Base-by-base conservation (phyloP, 2,888 invertebrate species). In the Drepana falcataria region DNA sequence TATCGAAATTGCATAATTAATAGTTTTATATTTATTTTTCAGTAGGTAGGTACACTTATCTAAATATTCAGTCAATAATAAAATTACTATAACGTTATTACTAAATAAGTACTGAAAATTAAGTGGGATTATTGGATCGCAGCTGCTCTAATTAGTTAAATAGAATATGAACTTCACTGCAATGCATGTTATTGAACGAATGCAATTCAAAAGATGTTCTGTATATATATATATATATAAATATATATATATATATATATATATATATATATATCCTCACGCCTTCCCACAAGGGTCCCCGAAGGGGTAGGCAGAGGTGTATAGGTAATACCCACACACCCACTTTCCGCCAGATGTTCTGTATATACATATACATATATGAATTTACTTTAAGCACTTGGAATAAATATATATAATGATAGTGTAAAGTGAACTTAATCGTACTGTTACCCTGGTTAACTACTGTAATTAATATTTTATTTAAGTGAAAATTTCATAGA, bases 41-140 rank as follows among this genome's bases (percentile, higher is more conserved):
- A 69, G 73, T 68, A 73, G 79, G 66, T 66, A 74, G 79, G 66
- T 66, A 74, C 71, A 79, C 87, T 87, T 87, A 87, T 75, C 80
- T 83, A 87, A 21, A 21, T 85, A 85, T 74, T 88, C 89, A 89
- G 89, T 89, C 89, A 82, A 80, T 80, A 81, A 44, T 44, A 44
- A 44, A 44, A 79, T 76, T 71, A 81, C 77, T 75, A 80, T 79
- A 78, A 72, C 69, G 79, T 79, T 81, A 83, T 79, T 73, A 78
- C 78, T 82, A 82, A 75, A 79, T 65, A 73, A 71, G 71, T 73
- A 69, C 66, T 66, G 67, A 78, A 69, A 69, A 53, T 63, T 54
- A 33, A 51, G 4, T 51, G 40, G 34, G 2, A 41, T 2, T 4
- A 40, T 37, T 21, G 40, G 40, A 4, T 40, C 40, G 40, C 4